A percentile compares a stretch with the other conserved stretches of the same genome.
Evolutionary conservation across 1,140 invertebrate species (phyloP).

Genomic region (Varroa destructor): DNA sequence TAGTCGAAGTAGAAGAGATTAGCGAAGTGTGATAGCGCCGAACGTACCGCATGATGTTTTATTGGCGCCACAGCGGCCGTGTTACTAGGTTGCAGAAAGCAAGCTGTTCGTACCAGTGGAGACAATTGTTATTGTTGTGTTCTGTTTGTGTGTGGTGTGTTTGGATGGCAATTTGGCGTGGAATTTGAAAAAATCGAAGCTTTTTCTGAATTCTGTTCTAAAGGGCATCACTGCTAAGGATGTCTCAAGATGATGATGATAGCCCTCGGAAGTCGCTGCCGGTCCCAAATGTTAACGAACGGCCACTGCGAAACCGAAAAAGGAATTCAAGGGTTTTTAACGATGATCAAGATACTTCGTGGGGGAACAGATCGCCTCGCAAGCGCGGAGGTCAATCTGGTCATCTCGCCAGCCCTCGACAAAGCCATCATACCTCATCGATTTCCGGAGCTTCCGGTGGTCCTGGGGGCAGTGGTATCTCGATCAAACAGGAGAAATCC

Average conservation of each 20-base stretch:
- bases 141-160: neutral
- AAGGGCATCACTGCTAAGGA: too few relatives aligned
- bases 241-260: slow-evolving; percentile 9
- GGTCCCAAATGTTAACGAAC: neutral
- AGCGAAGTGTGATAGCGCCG: too few relatives aligned
- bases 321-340: slow-evolving; percentile 19
- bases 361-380: slow-evolving; percentile 6
- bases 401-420: too few relatives aligned
- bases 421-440: too few relatives aligned
- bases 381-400: neutral
- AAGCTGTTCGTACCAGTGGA: slow-evolving; percentile 14
- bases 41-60: too few relatives aligned
- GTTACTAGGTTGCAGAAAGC: too few relatives aligned
- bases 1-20: too few relatives aligned
- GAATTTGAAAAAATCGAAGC: slow-evolving; percentile 21
- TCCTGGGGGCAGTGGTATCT: too few relatives aligned
- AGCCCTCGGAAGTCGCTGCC: slow-evolving; percentile 20
- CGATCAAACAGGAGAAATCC: too few relatives aligned
- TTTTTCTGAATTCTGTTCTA: neutral
- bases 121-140: slow-evolving; percentile 5
- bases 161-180: slow-evolving; percentile 23
- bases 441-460: too few relatives aligned
- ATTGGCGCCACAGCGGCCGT: too few relatives aligned
- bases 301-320: slow-evolving; percentile 16
- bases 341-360: slow-evolving; percentile 20